Percentiles rank a stretch among this genome's conserved stretches.
Evolutionary conservation across 30 jellyfish, hydroid and myxozoan genomes (phyloP).

Genomic region (Sanderia malayensis): DNA sequence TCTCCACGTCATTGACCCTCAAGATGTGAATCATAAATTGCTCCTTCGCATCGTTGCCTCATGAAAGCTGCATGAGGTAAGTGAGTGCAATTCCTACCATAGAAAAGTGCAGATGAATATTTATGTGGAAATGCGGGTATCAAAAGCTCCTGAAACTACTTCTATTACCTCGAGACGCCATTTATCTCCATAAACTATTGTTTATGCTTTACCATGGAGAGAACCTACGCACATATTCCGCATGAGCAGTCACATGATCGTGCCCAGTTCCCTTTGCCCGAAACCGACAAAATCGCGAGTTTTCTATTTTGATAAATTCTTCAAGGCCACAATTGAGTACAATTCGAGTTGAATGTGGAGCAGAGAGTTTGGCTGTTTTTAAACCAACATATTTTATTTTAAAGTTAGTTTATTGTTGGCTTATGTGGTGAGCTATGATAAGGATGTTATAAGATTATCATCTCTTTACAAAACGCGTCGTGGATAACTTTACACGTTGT

Average conservation of each 20-base stretch:
- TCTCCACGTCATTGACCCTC: too few relatives aligned
- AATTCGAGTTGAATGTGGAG: not conserved
- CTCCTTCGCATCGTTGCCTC: too few relatives aligned
- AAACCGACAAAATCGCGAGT: not conserved
- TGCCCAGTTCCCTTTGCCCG: not conserved
- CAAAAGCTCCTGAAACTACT: too few relatives aligned
- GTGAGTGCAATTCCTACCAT: too few relatives aligned
- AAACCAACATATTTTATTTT: too few relatives aligned
- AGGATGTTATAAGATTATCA: not conserved
- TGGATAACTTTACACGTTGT: not conserved
- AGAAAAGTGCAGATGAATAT: too few relatives aligned
- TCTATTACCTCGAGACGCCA: too few relatives aligned
- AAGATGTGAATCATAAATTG: too few relatives aligned
- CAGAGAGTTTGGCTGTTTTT: not conserved
- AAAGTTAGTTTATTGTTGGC: not conserved
- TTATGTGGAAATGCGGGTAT: too few relatives aligned
- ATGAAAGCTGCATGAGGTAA: too few relatives aligned
- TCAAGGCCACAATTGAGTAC: not conserved
- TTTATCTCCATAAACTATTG: too few relatives aligned
- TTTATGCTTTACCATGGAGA: slow-evolving; percentile 7
- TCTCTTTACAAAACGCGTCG: not conserved
- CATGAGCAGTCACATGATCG: slow-evolving; percentile 10
- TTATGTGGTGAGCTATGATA: not conserved
- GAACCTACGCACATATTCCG: not conserved
- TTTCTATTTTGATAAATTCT: not conserved